Conservation (phyloP, 2,797 vertebrate species). For the Nannoperca obscura region DNA sequence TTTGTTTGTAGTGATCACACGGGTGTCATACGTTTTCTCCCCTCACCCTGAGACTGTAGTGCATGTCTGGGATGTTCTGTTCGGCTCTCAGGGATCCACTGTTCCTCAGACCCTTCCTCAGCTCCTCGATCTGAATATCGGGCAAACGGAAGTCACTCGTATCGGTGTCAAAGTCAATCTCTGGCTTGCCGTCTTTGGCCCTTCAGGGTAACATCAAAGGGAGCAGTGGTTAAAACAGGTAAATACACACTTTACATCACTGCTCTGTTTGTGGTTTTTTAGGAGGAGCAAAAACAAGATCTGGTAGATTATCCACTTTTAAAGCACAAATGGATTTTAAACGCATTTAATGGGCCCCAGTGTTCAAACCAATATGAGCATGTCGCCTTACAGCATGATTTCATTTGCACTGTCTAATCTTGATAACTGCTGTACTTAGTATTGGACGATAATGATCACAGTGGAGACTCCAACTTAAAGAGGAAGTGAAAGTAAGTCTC, state of each 20-base stretch:
- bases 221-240: conserved; percentile 13
- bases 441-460: not conserved
- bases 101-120: conserved; percentile 71
- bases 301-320: not conserved
- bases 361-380: not conserved
- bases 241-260: not conserved
- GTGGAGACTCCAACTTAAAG: not conserved
- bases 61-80: conserved; percentile 83
- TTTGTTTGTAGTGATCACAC: not conserved
- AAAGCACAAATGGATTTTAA: not conserved
- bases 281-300: not conserved
- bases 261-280: not conserved
- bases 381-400: not conserved
- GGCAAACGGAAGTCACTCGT: conserved; percentile 84
- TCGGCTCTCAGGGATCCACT: conserved; percentile 68
- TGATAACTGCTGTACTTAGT: too few species aligned
- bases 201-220: conserved; percentile 65
- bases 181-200: conserved; percentile 86
- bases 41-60: conserved; percentile 90
- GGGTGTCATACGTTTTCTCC: not conserved
- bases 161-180: conserved; percentile 89
- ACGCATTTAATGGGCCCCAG: not conserved
- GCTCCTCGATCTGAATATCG: conserved; percentile 80
- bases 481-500: conserved; percentile 24
- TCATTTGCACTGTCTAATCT: not conserved